These are phyloP conservation scores for Aeoliscus strigatus DNA, from an alignment of 2,797 vertebrate genomes.

Conservation along the genomic window DNA sequence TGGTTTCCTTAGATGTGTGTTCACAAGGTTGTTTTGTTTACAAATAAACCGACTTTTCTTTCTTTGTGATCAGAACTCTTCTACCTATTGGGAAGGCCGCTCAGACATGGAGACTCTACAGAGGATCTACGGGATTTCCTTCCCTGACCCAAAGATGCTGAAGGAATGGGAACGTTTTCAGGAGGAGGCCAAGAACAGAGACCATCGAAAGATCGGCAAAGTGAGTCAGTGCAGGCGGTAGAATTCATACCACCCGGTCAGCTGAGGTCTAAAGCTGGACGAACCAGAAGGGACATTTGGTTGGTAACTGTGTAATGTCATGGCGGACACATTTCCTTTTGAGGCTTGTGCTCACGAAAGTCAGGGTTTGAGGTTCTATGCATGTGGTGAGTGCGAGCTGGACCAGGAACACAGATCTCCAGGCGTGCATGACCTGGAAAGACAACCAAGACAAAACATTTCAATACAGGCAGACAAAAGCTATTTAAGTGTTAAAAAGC, in stretches of 20 bases:
- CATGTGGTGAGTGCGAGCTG: conserved; percentile 11
- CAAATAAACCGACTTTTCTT: background rate
- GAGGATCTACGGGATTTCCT: conserved; percentile 92
- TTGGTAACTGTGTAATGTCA: conserved; percentile 8
- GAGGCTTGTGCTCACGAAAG: conserved; percentile 8
- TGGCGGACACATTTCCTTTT: conserved; percentile 3
- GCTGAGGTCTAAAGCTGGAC: conserved; percentile 7
- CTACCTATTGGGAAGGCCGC: conserved; percentile 91
- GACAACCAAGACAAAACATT: background rate
- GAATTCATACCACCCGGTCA: conserved; percentile 1
- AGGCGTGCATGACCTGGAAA: conserved; percentile 1
- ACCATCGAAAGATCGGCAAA: conserved; percentile 94
- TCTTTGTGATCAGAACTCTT: conserved; percentile 80
- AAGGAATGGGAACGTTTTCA: conserved; percentile 91
- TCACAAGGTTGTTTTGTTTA: background rate
- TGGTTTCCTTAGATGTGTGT: too few species aligned
- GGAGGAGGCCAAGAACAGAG: conserved; percentile 87
- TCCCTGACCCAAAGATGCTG: conserved; percentile 91
- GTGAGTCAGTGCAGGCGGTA: conserved; percentile 59
- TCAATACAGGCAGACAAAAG: background rate
- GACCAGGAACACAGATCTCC: background rate
- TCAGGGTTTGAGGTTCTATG: conserved; percentile 12
- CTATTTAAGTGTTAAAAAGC: background rate
- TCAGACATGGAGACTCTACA: conserved; percentile 91
- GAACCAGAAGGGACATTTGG: conserved; percentile 7